These are phyloP conservation scores for Willisornis vidua DNA, from an alignment of 2,113 vertebrate species.

Conservation along the genomic window DNA sequence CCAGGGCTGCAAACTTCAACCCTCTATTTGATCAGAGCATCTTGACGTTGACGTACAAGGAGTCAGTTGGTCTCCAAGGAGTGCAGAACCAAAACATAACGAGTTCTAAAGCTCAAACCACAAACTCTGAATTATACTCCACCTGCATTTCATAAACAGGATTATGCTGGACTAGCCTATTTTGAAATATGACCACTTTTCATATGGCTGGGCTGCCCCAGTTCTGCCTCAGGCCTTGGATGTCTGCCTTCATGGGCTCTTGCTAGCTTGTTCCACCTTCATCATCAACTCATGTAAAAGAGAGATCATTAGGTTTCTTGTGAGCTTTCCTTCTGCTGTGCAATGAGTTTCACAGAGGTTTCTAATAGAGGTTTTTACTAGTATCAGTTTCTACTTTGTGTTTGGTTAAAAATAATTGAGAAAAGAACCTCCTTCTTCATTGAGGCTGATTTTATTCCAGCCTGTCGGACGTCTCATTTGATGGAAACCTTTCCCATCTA, in stretches of 20 bases:
- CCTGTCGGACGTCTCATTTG: constrained; percentile 10
- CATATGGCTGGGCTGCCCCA: not conserved
- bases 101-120: constrained; percentile 45
- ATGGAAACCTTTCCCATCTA: constrained; percentile 62
- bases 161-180: constrained; percentile 48
- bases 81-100: not conserved
- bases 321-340: not conserved
- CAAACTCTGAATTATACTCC: constrained; percentile 53
- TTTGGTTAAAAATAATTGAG: not conserved
- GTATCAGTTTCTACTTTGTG: not conserved
- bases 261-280: constrained; percentile 12
- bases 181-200: constrained; percentile 58
- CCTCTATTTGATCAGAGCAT: not conserved
- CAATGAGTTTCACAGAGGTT: not conserved
- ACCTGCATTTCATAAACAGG: constrained; percentile 64
- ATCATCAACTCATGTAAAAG: not conserved
- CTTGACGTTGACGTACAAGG: not conserved
- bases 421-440: not conserved
- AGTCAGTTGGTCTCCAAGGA: not conserved
- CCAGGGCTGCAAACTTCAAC: not conserved
- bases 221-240: constrained; percentile 48
- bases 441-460: not conserved
- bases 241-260: not conserved
- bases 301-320: not conserved
- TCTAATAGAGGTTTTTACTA: not conserved